Evolutionary conservation across 2,888 invertebrate species (phyloP).

Genomic region (Melangyna quadrimaculata): DNA sequence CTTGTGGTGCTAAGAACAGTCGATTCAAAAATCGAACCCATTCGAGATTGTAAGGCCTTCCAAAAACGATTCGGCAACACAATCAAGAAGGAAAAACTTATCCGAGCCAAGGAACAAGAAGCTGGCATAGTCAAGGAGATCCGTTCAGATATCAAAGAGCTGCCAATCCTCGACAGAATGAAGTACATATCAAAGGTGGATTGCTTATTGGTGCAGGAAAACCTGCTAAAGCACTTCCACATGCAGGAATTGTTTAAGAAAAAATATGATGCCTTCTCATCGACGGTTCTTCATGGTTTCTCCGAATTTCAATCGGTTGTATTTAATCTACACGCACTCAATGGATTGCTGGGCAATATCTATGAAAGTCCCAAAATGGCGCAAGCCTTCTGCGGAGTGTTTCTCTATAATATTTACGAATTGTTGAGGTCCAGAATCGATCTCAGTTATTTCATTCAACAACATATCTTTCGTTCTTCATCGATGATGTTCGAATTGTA

Average conservation of each 20-base stretch:
- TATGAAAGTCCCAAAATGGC: conserved; percentile 83
- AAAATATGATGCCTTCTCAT: conserved; percentile 78
- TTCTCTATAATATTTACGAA: conserved; percentile 87
- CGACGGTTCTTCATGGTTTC: conserved; percentile 78
- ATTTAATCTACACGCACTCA: conserved; percentile 81
- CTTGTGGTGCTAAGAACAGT: conserved; percentile 77
- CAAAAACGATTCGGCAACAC: conserved; percentile 77
- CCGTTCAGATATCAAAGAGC: conserved; percentile 72
- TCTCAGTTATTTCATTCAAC: conserved; percentile 82
- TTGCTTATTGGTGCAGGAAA: conserved; percentile 77
- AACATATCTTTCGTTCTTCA: conserved; percentile 80
- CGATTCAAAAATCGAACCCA: conserved; percentile 78
- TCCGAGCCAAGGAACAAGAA: conserved; percentile 75
- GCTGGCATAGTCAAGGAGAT: conserved; percentile 73
- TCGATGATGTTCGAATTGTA: conserved; percentile 79
- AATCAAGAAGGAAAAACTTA: conserved; percentile 75
- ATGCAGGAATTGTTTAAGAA: conserved; percentile 79
- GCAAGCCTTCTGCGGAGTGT: conserved; percentile 88
- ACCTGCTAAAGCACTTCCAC: conserved; percentile 78
- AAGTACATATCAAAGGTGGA: conserved; percentile 77
- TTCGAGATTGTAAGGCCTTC: conserved; percentile 77
- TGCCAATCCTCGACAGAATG: conserved; percentile 75
- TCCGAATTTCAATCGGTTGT: conserved; percentile 80
- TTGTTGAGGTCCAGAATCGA: conserved; percentile 84
- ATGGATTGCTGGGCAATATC: conserved; percentile 85